Conservation (phyloP, 2,113 vertebrate genomes). For the Mesoclemmys tuberculata region DNA sequence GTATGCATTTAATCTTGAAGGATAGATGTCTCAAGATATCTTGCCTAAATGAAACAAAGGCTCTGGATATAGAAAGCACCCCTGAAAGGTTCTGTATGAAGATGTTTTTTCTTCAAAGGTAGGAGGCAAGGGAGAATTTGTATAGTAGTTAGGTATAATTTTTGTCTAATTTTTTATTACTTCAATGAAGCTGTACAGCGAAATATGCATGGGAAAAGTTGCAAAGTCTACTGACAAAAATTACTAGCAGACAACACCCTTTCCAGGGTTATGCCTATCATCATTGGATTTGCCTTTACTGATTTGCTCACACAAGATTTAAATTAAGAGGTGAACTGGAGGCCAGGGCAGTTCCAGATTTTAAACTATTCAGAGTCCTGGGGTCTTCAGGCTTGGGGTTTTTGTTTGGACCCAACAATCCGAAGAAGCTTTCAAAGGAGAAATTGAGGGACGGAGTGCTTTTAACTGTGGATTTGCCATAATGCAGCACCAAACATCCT, state of each 20-base stretch:
- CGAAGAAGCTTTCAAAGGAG: neutral
- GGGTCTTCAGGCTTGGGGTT: neutral
- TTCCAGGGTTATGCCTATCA: neutral
- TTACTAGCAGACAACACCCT: fast-evolving
- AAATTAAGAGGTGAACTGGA: neutral
- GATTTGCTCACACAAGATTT: constrained; percentile 8
- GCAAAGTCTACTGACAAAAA: neutral
- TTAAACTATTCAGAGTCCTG: neutral
- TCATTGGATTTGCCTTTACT: neutral
- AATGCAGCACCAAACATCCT: neutral
- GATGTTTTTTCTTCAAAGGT: neutral
- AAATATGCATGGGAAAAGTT: neutral
- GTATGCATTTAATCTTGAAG: constrained; percentile 79
- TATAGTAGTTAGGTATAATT: neutral
- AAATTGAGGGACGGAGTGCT: neutral
- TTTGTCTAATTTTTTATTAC: neutral
- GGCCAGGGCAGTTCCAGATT: neutral
- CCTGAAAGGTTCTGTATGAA: constrained; percentile 10
- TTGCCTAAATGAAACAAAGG: constrained; percentile 54
- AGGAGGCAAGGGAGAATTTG: neutral
- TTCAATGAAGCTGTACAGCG: neutral
- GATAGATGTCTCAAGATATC: constrained; percentile 74
- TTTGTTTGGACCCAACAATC: neutral
- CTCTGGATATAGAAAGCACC: constrained; percentile 22
- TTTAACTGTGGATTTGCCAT: neutral